Evolutionary conservation across 2,888 invertebrate genomes (phyloP).

Genomic region (Dromius quadrimaculatus): DNA sequence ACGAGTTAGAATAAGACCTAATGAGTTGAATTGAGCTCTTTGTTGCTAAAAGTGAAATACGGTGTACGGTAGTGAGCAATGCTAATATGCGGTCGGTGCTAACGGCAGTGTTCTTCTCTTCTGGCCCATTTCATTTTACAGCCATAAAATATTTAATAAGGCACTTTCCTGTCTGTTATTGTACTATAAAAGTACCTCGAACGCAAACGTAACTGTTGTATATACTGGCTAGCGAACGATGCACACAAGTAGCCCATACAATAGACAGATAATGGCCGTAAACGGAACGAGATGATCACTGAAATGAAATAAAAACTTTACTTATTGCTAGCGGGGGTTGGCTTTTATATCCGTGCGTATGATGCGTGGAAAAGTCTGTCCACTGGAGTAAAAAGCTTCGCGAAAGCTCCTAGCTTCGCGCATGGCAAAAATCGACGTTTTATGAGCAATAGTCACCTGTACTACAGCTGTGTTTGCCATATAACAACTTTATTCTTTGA

Average conservation of each 20-base stretch:
- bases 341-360: slow-evolving; percentile 37
- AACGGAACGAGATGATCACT: slow-evolving; percentile 62
- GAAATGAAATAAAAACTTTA: slow-evolving; percentile 52
- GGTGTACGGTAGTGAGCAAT: too few species aligned
- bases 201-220: slow-evolving; percentile 59
- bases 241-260: slow-evolving; percentile 60
- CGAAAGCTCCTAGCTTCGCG: not conserved
- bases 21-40: too few species aligned
- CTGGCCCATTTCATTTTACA: slow-evolving; percentile 54
- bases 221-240: slow-evolving; percentile 35
- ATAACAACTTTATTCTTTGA: slow-evolving; percentile 26
- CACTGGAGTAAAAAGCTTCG: not conserved
- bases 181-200: slow-evolving; percentile 66
- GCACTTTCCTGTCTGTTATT: slow-evolving; percentile 65
- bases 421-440: slow-evolving; percentile 13
- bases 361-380: slow-evolving; percentile 2
- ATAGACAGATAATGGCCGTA: slow-evolving; percentile 63
- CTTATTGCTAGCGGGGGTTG: slow-evolving; percentile 48
- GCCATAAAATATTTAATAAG: slow-evolving; percentile 65
- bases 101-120: slow-evolving; percentile 50
- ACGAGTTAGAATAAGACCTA: too few species aligned
- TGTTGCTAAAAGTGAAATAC: too few species aligned
- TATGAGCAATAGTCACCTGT: slow-evolving; percentile 29
- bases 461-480: not conserved
- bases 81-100: not conserved